These are phyloP conservation scores for Callospermophilus lateralis DNA, from an alignment of 2,113 vertebrate species.

Conservation along the genomic window DNA sequence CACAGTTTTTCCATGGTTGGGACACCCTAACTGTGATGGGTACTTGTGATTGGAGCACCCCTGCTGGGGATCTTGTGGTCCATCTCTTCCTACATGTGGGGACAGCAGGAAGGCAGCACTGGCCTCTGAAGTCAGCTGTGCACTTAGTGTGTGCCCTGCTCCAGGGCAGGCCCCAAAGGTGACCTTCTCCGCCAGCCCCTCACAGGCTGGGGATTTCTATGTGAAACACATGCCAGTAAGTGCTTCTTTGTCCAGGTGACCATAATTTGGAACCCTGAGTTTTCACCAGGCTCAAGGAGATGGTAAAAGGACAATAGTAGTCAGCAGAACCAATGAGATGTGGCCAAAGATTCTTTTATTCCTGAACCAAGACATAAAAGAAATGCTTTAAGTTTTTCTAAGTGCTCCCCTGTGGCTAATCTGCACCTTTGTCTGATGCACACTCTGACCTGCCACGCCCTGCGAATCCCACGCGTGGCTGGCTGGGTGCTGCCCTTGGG, in stretches of 20 bases:
- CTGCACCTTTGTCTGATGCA: constrained; percentile 75
- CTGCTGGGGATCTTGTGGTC: background rate
- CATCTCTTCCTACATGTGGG: constrained; percentile 87
- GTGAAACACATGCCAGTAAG: constrained; percentile 89
- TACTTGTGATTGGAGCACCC: too few species aligned
- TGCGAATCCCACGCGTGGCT: constrained; percentile 71
- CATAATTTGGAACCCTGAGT: constrained; percentile 69
- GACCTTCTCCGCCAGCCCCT: constrained; percentile 80
- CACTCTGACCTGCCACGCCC: constrained; percentile 73
- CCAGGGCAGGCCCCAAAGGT: constrained; percentile 92
- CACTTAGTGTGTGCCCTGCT: constrained; percentile 98
- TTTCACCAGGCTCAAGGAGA: constrained; percentile 69
- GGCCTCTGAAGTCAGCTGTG: constrained; percentile 88
- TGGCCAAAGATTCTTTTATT: constrained; percentile 75
- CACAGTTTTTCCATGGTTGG: too few species aligned
- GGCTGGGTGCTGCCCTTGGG: constrained; percentile 49
- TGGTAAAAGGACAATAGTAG: constrained; percentile 74
- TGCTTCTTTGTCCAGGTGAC: constrained; percentile 88
- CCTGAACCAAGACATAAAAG: constrained; percentile 67
- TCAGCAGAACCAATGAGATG: constrained; percentile 66
- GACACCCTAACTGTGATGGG: too few species aligned
- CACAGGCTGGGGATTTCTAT: constrained; percentile 83
- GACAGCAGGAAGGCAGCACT: constrained; percentile 88
- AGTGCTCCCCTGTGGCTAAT: background rate
- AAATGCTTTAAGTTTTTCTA: background rate